These are phyloP conservation scores for Halcyon leucocephala DNA, from an alignment of 2,797 vertebrate genomes.

Conservation along the genomic window DNA sequence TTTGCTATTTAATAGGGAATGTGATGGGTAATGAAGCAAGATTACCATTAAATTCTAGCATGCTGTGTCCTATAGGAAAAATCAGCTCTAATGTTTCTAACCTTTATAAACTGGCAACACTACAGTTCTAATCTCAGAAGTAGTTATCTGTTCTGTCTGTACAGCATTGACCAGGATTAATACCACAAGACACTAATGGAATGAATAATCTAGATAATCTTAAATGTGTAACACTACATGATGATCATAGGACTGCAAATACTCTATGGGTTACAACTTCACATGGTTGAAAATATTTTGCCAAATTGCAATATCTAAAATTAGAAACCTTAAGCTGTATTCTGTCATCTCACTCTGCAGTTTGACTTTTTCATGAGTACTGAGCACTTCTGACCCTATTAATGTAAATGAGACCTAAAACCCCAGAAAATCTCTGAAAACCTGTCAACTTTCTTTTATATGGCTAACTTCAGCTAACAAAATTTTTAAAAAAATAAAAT, in stretches of 20 bases:
- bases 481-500: neutral
- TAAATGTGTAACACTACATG: neutral
- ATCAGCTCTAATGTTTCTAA: conserved; percentile 53
- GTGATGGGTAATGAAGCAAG: conserved; percentile 62
- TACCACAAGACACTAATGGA: neutral
- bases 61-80: conserved; percentile 59
- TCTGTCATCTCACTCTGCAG: neutral
- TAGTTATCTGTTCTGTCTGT: neutral
- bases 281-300: neutral
- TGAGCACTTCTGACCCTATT: neutral
- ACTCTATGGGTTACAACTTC: neutral
- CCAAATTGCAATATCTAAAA: neutral
- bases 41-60: conserved; percentile 61
- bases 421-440: neutral
- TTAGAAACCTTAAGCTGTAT: neutral
- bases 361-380: neutral
- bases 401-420: neutral
- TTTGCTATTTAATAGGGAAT: conserved; percentile 62
- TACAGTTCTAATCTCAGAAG: neutral
- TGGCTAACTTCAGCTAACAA: neutral
- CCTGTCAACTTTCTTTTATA: neutral
- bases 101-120: conserved; percentile 40
- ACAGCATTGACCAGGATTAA: neutral
- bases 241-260: neutral
- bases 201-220: neutral